Evolutionary conservation across 2,113 vertebrate species (phyloP).

Genomic region (Mungos mungo): DNA sequence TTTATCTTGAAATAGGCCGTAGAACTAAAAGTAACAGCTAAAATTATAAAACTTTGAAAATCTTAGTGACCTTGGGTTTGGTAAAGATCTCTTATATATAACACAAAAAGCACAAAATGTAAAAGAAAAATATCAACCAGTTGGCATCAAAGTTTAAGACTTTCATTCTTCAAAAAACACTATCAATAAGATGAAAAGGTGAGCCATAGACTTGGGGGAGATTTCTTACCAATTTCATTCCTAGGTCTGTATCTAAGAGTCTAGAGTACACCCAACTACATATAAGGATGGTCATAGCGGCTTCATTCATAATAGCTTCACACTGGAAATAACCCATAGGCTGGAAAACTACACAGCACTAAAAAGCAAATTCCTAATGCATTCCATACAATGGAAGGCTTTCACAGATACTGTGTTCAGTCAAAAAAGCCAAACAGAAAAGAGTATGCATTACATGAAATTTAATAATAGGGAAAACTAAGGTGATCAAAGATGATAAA

Average conservation of each 20-base stretch:
- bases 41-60: not conserved
- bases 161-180: not conserved
- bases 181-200: not conserved
- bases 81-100: not conserved
- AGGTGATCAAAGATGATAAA: not conserved
- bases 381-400: not conserved
- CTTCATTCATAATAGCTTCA: not conserved
- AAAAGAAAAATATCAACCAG: not conserved
- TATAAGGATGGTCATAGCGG: not conserved
- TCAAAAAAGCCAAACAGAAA: not conserved
- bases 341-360: not conserved
- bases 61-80: not conserved
- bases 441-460: not conserved
- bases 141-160: not conserved
- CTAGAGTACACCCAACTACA: not conserved
- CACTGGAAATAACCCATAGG: not conserved
- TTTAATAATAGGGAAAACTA: not conserved
- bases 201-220: not conserved
- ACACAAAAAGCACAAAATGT: not conserved
- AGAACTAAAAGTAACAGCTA: not conserved
- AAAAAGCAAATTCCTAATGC: not conserved
- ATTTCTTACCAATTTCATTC: not conserved
- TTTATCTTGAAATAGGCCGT: not conserved
- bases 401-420: not conserved
- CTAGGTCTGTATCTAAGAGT: not conserved